A percentile compares a stretch with the other conserved stretches of the same genome.
Conservation (phyloP, 2,113 vertebrate genomes). For the Crotalus helleri region DNA sequence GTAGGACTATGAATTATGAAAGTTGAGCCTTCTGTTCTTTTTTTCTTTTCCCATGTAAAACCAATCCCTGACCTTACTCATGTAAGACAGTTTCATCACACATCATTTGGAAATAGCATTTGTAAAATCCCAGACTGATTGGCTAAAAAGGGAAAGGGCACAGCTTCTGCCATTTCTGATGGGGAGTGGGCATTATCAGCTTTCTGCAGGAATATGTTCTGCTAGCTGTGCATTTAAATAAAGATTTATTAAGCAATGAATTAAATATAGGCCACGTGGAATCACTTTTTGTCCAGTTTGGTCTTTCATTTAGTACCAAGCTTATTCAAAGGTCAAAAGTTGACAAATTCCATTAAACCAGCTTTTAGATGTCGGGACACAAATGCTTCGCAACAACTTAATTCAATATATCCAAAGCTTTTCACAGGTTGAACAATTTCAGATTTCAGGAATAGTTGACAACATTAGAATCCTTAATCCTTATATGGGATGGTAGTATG, state of each 20-base stretch:
- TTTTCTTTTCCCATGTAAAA: conserved; percentile 29
- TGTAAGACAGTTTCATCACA: conserved; percentile 57
- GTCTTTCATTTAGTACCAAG: neutral
- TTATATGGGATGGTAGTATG: neutral
- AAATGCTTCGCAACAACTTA: neutral
- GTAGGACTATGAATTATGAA: conserved; percentile 47
- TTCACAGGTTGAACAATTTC: neutral
- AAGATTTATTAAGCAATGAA: conserved; percentile 17
- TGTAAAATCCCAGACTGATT: conserved; percentile 60
- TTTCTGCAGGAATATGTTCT: conserved; percentile 48
- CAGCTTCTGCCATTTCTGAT: conserved; percentile 43
- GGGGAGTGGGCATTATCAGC: conserved; percentile 39
- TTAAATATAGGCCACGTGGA: neutral
- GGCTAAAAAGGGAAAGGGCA: conserved; percentile 55
- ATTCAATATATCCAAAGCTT: neutral
- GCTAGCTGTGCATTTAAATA: conserved; percentile 51
- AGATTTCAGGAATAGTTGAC: neutral
- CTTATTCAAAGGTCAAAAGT: neutral
- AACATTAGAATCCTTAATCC: neutral
- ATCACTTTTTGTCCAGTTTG: neutral
- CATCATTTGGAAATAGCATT: conserved; percentile 41
- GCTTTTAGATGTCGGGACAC: neutral
- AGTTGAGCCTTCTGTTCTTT: conserved; percentile 50
- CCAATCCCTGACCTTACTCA: conserved; percentile 52
- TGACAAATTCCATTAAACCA: neutral